Evolutionary conservation across 2,888 invertebrate species (phyloP), one percentile per base, ranked within the genome.

Genomic region (Drosophila nigricruria): DNA sequence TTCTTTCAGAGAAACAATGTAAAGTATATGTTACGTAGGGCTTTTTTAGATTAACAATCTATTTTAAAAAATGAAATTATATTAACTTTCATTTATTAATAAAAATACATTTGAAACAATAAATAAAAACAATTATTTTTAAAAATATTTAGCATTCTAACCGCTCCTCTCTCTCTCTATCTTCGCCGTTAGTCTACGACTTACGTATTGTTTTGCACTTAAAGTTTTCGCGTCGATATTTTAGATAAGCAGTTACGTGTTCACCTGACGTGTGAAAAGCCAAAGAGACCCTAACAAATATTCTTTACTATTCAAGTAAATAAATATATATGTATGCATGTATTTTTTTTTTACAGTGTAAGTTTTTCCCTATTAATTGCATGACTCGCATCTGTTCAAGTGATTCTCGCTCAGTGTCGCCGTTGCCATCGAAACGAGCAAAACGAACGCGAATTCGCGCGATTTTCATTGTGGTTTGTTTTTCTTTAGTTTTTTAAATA

Each of bases 391-490:
- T 73, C 79, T 65, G 52, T 49, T 30, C 52, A 23, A 40, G 20
- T n/a, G 20, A 66, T 40, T 65, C 56, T 56, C 47, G 43, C 36
- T 66, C 63, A 77, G 79, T 77, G 23, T 54, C 63, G 58, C 66
- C 32, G 66, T 58, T 63, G 79, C 40, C 63, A 40, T 52, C 57
- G 70, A 53, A 70, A 63, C 57, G 79, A 50, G 43, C 42, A 52
- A 58, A 59, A 25, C 72, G 67, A 62, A 34, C 53, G 60, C 42
- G 47, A 40, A 45, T 50, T 25, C 20, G 43, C 64, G 66, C n/a
- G 20, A 54, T 68, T 54, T 74, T 32, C 5, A 47, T 68, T 47
- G n/a, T 12, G 60, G 67, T 70, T 64, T 59, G 56, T 69, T 69
- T 52, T 60, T 54, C 25, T 56, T 47, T 52, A 32, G 36, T 43